phyloP scores from a whole-genome alignment of 2,888 invertebrate genomes.

The Lottia gigantea region DNA sequence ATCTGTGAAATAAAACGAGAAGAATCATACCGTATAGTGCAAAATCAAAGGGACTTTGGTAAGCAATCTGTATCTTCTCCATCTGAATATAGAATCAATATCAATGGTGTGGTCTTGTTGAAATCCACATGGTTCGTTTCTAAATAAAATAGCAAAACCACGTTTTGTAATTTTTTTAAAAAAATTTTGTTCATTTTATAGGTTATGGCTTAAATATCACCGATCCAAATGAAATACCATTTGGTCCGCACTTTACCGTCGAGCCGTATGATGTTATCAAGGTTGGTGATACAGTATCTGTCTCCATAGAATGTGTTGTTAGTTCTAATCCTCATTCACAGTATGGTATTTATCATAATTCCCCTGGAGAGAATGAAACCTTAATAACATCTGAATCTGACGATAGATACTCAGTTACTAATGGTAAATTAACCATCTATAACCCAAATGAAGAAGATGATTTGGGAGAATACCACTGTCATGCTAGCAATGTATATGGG shows the following conservation, averaged over 20 bases:
- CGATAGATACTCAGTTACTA: slow-evolving; percentile 81
- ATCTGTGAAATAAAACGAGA: slow-evolving; percentile 47
- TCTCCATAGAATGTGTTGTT: slow-evolving; percentile 67
- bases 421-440: slow-evolving; percentile 89
- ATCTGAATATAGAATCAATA: not conserved
- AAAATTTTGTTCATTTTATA: slow-evolving; percentile 22
- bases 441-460: slow-evolving; percentile 81
- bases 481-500: slow-evolving; percentile 89
- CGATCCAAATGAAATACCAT: slow-evolving; percentile 83
- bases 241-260: slow-evolving; percentile 88
- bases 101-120: not conserved
- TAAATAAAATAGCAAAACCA: too few relatives aligned
- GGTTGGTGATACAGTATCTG: slow-evolving; percentile 28
- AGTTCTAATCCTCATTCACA: slow-evolving; percentile 86
- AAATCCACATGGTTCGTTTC: too few relatives aligned
- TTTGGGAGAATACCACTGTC: slow-evolving; percentile 90
- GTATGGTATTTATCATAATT: slow-evolving; percentile 84
- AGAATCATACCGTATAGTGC: slow-evolving; percentile 45
- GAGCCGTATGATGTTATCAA: slow-evolving; percentile 66
- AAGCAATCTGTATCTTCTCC: slow-evolving; percentile 21
- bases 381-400: slow-evolving; percentile 29
- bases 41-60: slow-evolving; percentile 46
- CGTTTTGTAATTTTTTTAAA: too few relatives aligned
- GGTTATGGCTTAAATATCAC: slow-evolving; percentile 64
- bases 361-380: slow-evolving; percentile 19